Percentiles rank a stretch among this genome's conserved stretches.
Evolutionary conservation across 92 coral and sea anemone genomes (phyloP).

Genomic region (Virgularia gustaviana): DNA sequence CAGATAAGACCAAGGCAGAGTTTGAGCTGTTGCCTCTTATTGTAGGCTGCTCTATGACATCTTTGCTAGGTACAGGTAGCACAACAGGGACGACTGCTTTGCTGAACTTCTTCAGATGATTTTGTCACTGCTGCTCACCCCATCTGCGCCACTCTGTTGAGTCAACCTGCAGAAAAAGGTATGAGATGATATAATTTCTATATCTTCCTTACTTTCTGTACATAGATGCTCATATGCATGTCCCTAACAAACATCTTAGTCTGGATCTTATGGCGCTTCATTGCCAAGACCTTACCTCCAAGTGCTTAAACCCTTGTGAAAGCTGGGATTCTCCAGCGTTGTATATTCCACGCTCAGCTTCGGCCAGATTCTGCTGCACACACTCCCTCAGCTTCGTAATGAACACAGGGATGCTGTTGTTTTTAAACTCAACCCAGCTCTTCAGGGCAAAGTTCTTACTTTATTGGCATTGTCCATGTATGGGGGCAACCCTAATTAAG

Average conservation of each 20-base stretch:
- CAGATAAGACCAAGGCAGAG: not conserved
- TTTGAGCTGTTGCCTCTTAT: not conserved
- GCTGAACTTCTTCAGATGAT: slow-evolving; percentile 47
- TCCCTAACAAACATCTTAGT: not conserved
- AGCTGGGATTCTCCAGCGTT: slow-evolving; percentile 49
- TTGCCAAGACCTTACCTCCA: slow-evolving; percentile 38
- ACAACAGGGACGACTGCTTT: slow-evolving; percentile 21
- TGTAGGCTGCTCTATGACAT: not conserved
- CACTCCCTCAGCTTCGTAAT: slow-evolving; percentile 38
- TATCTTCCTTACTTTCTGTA: not conserved
- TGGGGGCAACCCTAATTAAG: slow-evolving; percentile 53
- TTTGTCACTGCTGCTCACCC: slow-evolving; percentile 36
- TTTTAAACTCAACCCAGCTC: slow-evolving; percentile 52
- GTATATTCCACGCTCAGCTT: slow-evolving; percentile 53
- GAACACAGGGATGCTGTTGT: slow-evolving; percentile 49
- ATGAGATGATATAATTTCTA: not conserved
- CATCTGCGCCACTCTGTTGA: slow-evolving; percentile 51
- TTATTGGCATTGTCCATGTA: slow-evolving; percentile 49
- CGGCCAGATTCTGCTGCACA: slow-evolving; percentile 36
- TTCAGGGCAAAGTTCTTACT: slow-evolving; percentile 54
- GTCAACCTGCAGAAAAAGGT: slow-evolving; percentile 36
- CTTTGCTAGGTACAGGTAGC: too few relatives aligned
- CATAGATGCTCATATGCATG: not conserved
- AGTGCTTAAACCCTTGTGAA: slow-evolving; percentile 33
- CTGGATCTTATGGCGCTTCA: not conserved